These are phyloP conservation scores for Phragmatobia fuliginosa DNA, from an alignment of 2,888 invertebrate genomes.

Conservation along the genomic window DNA sequence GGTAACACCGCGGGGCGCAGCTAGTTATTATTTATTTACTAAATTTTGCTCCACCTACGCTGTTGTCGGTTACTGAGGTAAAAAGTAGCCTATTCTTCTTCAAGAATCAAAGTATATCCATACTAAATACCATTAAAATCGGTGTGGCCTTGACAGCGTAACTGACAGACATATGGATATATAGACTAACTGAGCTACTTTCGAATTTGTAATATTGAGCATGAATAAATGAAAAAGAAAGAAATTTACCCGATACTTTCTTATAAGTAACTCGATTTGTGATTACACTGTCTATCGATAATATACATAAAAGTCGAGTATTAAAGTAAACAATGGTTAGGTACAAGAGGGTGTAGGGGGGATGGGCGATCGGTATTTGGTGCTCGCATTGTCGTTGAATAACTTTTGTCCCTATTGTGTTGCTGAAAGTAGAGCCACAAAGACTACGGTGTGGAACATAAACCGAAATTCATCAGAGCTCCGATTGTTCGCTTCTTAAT, in stretches of 20 bases:
- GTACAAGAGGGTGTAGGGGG: slow-evolving; percentile 64
- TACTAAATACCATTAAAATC: too few species aligned
- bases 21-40: too few species aligned
- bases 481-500: slow-evolving; percentile 83
- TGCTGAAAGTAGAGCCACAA: slow-evolving; percentile 85
- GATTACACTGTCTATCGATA: slow-evolving; percentile 75
- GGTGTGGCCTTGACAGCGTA: too few species aligned
- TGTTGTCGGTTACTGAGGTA: too few species aligned
- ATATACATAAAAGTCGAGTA: slow-evolving; percentile 83
- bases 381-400: slow-evolving; percentile 87
- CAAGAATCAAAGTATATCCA: too few species aligned
- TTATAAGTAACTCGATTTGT: slow-evolving; percentile 65
- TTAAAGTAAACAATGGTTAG: slow-evolving; percentile 85
- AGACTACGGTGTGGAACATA: slow-evolving; percentile 83
- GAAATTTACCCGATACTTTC: slow-evolving; percentile 17
- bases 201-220: too few species aligned
- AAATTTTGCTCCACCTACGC: too few species aligned
- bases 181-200: too few species aligned
- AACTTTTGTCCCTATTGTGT: slow-evolving; percentile 88
- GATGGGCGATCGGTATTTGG: slow-evolving; percentile 86
- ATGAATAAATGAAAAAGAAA: too few species aligned
- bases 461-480: slow-evolving; percentile 85
- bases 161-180: too few species aligned
- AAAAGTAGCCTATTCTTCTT: too few species aligned
- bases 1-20: too few species aligned